Base-by-base conservation (phyloP, 2,888 invertebrate genomes). In the Parasteatoda lunata region DNA sequence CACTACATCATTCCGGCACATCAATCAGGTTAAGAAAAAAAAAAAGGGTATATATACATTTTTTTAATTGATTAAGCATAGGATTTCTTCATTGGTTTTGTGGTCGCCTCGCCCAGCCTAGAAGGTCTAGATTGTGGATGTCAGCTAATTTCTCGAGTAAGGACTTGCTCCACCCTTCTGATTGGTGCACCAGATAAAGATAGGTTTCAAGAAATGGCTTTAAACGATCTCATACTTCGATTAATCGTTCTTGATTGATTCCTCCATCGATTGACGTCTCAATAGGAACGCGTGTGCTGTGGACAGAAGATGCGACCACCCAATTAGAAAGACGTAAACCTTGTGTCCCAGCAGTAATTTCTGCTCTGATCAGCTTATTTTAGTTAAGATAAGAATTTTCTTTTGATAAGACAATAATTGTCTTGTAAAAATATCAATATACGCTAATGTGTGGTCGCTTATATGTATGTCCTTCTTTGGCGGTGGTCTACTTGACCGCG, bases 231-330 rank as follows among this genome's bases (percentile, higher is more conserved):
- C 48, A 76, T 76, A 76, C 78, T 64, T 79, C 84, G 84, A 84
- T 84, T 84, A 79, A 84, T 84, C 75, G 84, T 65, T 72, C 48
- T 76, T 79, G 84, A 84, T 84, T 79, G 84, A 84, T 84, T 78
- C 69, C 49, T 75, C 69, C 69, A 66, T 49, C 69, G 75, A 70
- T 69, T 84, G 84, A 84, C 72, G 79, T 84, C 84, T 84, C 84
- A 84, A 84, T 84, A 59, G 64, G 47, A 13, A 64, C 72, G 49
- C 69, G 66, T 66, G 71, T 54, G 45, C 47, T 49, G 45, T 9
- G n/a, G 69, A 30, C 45, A 13, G 48, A 76, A 69, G 68, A 45
- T 15, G n/a, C 75, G 84, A 70, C 84, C 84, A 84, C 84, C 84
- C 84, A 79, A 70, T 69, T 47, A 8, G 84, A 69, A n/a, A 52